These are phyloP conservation scores for Tautogolabrus adspersus DNA, from an alignment of 2,113 vertebrate genomes.

Conservation along the genomic window DNA sequence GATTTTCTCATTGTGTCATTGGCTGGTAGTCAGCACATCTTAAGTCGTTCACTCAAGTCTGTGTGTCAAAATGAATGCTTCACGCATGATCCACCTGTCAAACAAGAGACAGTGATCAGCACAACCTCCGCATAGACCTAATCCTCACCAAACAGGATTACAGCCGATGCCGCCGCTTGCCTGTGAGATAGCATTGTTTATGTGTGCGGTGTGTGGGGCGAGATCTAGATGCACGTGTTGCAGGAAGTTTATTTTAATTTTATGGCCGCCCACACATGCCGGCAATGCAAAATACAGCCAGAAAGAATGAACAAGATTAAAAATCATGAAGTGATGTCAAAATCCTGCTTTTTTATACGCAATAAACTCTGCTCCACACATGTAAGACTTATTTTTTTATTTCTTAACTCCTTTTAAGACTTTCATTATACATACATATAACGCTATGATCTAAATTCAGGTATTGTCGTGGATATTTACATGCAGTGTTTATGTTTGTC, in stretches of 20 bases:
- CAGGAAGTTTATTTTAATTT: constrained; percentile 52
- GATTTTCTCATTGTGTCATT: constrained; percentile 35
- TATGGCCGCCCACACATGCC: constrained; percentile 17
- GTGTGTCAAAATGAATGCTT: constrained; percentile 65
- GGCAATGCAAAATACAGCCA: neutral
- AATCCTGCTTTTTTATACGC: constrained; percentile 2
- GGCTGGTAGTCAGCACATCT: constrained; percentile 29
- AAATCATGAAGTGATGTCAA: constrained; percentile 2
- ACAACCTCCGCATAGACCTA: constrained; percentile 55
- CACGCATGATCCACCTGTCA: constrained; percentile 68
- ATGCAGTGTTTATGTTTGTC: neutral
- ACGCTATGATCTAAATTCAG: neutral
- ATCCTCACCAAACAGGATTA: constrained; percentile 69
- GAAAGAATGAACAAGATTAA: constrained; percentile 13
- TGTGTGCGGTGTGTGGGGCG: constrained; percentile 42
- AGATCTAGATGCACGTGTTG: constrained; percentile 57
- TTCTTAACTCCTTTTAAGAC: constrained; percentile 1
- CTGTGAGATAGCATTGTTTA: constrained; percentile 61
- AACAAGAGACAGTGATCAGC: constrained; percentile 62
- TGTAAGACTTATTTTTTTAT: neutral
- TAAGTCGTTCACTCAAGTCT: constrained; percentile 35
- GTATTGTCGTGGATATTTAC: neutral
- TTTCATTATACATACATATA: neutral
- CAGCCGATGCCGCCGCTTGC: constrained; percentile 32
- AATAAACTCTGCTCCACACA: constrained; percentile 20